Evolutionary conservation across 2,888 invertebrate species (phyloP), one percentile per base, ranked within the genome.

Genomic region (Drosophila nigricruria): DNA sequence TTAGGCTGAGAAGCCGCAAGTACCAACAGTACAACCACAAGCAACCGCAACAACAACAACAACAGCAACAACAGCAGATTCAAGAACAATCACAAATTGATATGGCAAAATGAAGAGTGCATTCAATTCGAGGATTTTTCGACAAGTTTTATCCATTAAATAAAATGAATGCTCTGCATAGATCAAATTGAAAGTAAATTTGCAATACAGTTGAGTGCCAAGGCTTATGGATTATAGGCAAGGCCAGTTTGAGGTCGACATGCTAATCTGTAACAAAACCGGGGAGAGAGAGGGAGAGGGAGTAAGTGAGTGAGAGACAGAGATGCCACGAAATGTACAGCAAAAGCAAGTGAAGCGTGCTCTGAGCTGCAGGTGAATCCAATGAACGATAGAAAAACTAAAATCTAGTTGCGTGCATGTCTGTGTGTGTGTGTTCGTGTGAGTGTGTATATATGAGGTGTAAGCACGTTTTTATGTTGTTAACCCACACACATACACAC

Each of bases 401-500:
- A 61, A 72, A 56, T 72, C 72, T 54, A 42, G 36, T 57, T 59
- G 54, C 32, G 10, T 38, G 34, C 30, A 20, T 40, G 38, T 50
- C 52, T 60, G 25, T 64, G 52, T 59, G n/a, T 45, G 45, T 57
- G 34, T 57, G 42, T 52, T n/a, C n/a, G 60, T 32, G 38, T 54
- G 54, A 60, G 32, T 58, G 54, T 58, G 52, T 68, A 20, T 73
- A 58, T 73, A 78, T 77, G 66, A 73, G 72, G 82, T 78, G 86
- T 86, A 86, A 84, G 82, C 76, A 82, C 73, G 82, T 77, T 87
- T 86, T 86, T 82, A 82, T 82, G 82, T 80, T 85, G 86, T 85
- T 87, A 87, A 77, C 73, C 83, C 61, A 74, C 64, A 57, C 42
- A 65, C 66, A 69, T 32, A 53, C 52, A 32, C 49, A 32, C 5